Evolutionary conservation across 2,113 vertebrate species (phyloP), one percentile per base, ranked within the genome.

Genomic region (Manacus vitellinus): DNA sequence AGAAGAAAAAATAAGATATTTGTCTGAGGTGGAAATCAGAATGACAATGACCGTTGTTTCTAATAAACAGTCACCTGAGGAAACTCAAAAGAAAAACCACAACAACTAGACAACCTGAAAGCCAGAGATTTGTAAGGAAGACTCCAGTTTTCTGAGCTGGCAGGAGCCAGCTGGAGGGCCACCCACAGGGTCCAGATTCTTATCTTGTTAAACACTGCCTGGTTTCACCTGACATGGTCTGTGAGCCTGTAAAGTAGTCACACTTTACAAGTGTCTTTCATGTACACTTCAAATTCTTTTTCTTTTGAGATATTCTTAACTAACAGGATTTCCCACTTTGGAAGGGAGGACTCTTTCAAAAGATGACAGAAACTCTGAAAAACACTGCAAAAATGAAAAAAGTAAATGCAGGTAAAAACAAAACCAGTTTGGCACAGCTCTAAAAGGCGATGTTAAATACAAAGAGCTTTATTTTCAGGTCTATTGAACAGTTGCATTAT

Each of bases 191-290:
- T 80, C 84, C 0, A 0, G 52, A 37, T 93, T 59, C 83, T 94
- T 90, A 83, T 72, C 75, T 93, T 90, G 82, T 93, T 88, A 92
- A 92, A 88, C 55, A 52, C 35, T 80, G 63, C 33, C 79, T 67
- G 56, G n/a, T 58, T 88, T 87, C 89, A 96, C 71, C 90, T 93
- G 68, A 84, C 72, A 58, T 75, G 59, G 68, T 81, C 88, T 86
- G 23, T 61, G 67, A 94, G 56, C 47, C 88, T 94, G 79, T 77
- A 74, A 61, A 83, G 55, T 46, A 80, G 79, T 84, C 85, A 81
- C 76, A 88, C 33, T 74, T 94, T 52, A 52, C 54, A 85, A 93
- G 59, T 61, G 79, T 46, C 72, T 97, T 94, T 97, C 85, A 94
- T 80, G 63, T 90, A 65, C 46, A 39, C 91, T 96, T 95, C 59